Evolutionary conservation across 2,888 invertebrate species (phyloP).

Genomic region (Halocaridina rubra): DNA sequence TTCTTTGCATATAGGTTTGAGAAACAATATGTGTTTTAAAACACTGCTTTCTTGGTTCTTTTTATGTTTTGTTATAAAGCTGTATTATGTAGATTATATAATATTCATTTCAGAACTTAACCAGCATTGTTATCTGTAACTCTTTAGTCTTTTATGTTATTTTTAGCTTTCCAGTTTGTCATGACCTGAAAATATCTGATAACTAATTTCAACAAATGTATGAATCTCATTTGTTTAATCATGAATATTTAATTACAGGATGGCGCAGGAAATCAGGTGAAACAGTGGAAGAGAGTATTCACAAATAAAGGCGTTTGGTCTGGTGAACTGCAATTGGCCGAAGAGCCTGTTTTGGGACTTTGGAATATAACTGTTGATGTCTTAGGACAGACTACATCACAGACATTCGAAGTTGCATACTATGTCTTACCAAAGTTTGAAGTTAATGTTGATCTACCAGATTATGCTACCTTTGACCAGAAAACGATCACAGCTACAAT

Average conservation of each 20-base stretch:
- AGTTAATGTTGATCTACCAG: constrained; percentile 83
- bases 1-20: no score
- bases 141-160: no score
- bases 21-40: no score
- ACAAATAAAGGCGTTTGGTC: constrained; percentile 73
- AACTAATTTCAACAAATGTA: no score
- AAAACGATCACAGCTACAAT: constrained; percentile 82
- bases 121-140: no score
- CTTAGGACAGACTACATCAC: constrained; percentile 76
- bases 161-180: no score
- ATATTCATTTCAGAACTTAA: no score
- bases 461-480: constrained; percentile 84
- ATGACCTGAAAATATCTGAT: no score
- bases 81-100: no score
- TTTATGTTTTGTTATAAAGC: no score
- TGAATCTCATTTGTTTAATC: no score
- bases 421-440: constrained; percentile 95
- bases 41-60: no score
- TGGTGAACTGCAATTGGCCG: constrained; percentile 81
- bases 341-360: constrained; percentile 85
- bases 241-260: constrained; percentile 76
- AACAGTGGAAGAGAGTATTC: constrained; percentile 79
- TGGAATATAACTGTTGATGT: constrained; percentile 84
- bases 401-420: constrained; percentile 85
- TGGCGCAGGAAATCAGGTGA: constrained; percentile 82